Evolutionary conservation across 2,797 vertebrate genomes (phyloP).

Genomic region (Anomalospiza imberbis): DNA sequence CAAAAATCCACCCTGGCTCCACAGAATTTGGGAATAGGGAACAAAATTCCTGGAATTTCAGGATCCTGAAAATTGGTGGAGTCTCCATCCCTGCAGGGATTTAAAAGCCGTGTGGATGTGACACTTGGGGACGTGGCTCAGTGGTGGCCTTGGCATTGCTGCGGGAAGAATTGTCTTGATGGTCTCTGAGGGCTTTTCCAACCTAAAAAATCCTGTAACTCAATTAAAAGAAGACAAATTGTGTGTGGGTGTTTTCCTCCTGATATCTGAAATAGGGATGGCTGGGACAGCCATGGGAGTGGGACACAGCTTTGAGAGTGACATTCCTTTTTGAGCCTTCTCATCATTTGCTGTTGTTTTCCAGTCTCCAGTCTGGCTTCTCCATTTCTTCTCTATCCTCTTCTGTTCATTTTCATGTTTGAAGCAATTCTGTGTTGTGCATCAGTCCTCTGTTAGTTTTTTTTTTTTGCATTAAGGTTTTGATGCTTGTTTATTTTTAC

Average conservation of each 20-base stretch:
- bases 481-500: background rate
- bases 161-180: accelerated
- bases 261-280: background rate
- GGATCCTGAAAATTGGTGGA: background rate
- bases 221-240: background rate
- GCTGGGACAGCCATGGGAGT: background rate
- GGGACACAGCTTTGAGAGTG: background rate
- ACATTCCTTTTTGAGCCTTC: background rate
- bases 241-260: background rate
- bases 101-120: background rate
- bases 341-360: background rate
- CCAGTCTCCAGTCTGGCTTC: background rate
- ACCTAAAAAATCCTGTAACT: background rate
- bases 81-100: background rate
- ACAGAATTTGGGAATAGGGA: background rate
- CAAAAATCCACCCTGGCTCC: background rate
- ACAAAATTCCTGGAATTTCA: background rate
- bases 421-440: background rate
- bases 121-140: background rate
- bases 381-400: accelerated
- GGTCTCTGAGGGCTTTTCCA: background rate
- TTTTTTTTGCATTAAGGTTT: background rate
- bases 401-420: background rate
- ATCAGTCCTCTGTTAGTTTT: background rate
- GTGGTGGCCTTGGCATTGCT: background rate